Evolutionary conservation across 2,888 invertebrate genomes (phyloP), one percentile per base, ranked within the genome.

Genomic region (Calameuta pallipes): DNA sequence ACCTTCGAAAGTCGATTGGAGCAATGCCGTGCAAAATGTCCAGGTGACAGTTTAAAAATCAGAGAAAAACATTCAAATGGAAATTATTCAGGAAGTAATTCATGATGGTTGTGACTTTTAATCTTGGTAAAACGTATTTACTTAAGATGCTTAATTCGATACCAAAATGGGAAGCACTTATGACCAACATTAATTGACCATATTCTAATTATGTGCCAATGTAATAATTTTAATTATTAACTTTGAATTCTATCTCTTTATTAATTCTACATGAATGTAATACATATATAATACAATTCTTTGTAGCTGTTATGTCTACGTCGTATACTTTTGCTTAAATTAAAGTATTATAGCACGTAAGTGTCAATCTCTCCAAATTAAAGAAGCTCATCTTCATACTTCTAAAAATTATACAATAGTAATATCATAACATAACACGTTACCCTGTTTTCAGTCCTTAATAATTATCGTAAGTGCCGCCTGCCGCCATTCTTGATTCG

Each of bases 1-100:
- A 86, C 97, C 97, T 69, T 96, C 97, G 73, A 97, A 97, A 93
- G 97, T 98, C 81, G 98, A 98, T 92, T 95, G 96, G 93, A 96
- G 97, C 80, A 97, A 96, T 91, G 95, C 96, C 76, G 97, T 97
- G 76, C 96, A 97, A 90, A 97, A 97, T 91, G 95, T 97, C 79
- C 97, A 97, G 92, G 93, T 94, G 79, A 96, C 96, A n/a, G 94
- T 96, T 83, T 95, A 93, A 93, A 71, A 31, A 30, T 2, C 56
- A 56, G 23, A 56, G 2, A 56, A 9, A 56, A 56, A 56, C 56
- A 56, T 56, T 23, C 23, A 56, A 56, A 56, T 1, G 56, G 9
- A 56, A 23, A 56, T 23, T 56, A 56, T 56, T 15, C 15, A 56
- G 23, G 56, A 56, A 56, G 23, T 56, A 56, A 56, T 56, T 23